Base-by-base conservation (phyloP, 2,888 invertebrate species). In the Tillus elongatus region DNA sequence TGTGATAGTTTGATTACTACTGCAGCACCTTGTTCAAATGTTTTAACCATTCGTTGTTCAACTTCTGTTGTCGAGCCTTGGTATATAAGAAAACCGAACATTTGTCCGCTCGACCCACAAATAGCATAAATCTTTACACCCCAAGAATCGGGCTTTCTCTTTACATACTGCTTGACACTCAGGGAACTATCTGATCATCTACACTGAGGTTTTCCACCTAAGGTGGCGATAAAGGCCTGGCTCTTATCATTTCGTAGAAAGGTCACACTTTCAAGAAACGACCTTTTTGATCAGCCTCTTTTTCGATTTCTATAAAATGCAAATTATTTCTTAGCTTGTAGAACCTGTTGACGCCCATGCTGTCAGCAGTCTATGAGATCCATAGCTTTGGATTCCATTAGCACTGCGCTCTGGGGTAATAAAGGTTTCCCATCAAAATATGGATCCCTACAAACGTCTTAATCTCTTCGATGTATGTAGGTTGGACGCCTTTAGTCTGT, bases 71-170 rank as follows among this genome's bases (percentile, higher is more conserved):
- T n/a, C n/a, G n/a, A n/a, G n/a, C n/a, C n/a, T n/a, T n/a, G n/a
- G n/a, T n/a, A n/a, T 13, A 54, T 43, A 32, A 57, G 36, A 41
- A 56, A 56, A 43, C 58, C 52, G 41, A 51, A 56, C 6, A 46
- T 39, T 28, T 45, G 41, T 10, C 53, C 54, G 41, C 44, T 49
- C 47, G 45, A 44, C 19, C 51, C 56, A 41, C 48, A 51, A 9
- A 57, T 15, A 13, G 49, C 38, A 35, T 39, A 51, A n/a, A 51
- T 36, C 45, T 54, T 52, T 32, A 54, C 44, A 10, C 49, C 55
- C 53, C 53, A 53, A 11, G 47, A 45, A 26, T 26, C 33, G 4
- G 45, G 44, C 37, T 44, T 44, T 19, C 29, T 26, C 26, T 43
- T 42, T 9, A 48, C 12, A 24, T 43, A 39, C 13, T 42, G 40